Percentiles rank a stretch among this genome's conserved stretches.
phyloP scores from a whole-genome alignment of 2,113 vertebrate genomes.

The Phylloscopus trochilus region DNA sequence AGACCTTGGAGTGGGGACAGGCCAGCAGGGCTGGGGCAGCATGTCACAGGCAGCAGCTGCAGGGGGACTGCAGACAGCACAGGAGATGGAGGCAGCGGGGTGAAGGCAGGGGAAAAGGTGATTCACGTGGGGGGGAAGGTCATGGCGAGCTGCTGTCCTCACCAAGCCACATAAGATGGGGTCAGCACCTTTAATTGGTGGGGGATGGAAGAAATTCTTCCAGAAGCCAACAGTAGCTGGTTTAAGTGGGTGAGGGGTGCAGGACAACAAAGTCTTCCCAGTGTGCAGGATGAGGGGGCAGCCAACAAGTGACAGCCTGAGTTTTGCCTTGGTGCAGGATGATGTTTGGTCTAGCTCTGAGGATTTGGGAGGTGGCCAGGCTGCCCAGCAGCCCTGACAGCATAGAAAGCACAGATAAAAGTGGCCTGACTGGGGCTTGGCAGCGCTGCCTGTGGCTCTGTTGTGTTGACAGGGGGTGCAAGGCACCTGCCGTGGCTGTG shows the following conservation, averaged over 20 bases:
- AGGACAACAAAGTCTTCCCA: background rate
- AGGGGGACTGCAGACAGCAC: background rate
- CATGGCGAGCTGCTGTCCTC: background rate
- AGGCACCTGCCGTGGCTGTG: background rate
- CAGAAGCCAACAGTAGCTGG: background rate
- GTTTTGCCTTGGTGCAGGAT: background rate
- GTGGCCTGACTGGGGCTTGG: background rate
- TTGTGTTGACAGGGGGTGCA: fast-evolving
- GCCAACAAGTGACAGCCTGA: background rate
- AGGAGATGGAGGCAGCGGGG: background rate
- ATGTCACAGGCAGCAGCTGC: background rate
- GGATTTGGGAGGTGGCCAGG: background rate
- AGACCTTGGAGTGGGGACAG: background rate
- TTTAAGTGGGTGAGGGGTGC: background rate
- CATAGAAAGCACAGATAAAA: no score
- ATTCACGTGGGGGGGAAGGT: fast-evolving
- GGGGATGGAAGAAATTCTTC: background rate
- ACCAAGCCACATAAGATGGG: background rate
- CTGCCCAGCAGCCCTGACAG: background rate
- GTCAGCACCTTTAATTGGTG: background rate
- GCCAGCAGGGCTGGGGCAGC: background rate
- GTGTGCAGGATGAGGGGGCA: background rate
- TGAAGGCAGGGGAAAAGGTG: background rate
- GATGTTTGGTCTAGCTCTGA: background rate
- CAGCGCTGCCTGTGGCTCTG: background rate